Evolutionary conservation across 2,113 vertebrate genomes (phyloP), one percentile per base, ranked within the genome.

Genomic region (Peromyscus maniculatus): DNA sequence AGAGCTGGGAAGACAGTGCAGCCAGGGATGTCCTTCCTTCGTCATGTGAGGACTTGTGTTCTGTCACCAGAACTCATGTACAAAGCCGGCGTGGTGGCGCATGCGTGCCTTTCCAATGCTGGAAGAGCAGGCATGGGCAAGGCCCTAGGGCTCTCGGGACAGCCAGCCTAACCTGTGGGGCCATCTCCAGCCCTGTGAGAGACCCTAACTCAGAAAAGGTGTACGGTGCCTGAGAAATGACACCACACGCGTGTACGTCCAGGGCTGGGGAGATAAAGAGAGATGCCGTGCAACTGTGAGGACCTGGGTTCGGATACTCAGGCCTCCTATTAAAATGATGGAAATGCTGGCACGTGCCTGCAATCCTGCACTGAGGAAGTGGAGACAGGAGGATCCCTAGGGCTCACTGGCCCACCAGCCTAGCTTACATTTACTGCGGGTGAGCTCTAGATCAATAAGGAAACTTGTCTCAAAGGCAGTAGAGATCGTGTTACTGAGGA

Each of bases 201-300:
- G 43, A 69, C 17, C 31, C 19, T 13, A 13, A 11, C 31, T 69
- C 46, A 71, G n/a, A 55, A 22, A 33, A 36, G 6, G 66, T 87
- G 33, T 24, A 9, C 52, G 21, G 66, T 22, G 39, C 31, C 57
- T 16, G n/a, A 62, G 57, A 22, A 82, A n/a, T n/a, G 33, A n/a
- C 79, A n/a, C 2, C 80, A 26, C 7, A 39, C 1, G 1, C 16
- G 15, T 13, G 2, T 2, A 7, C 3, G 22, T 46, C 21, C 39
- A 43, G 75, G n/a, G 22, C 9, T 49, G 64, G 17, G 31, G 28
- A 36, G 31, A n/a, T 36, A 22, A 33, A 15, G 15, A 26, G 33
- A 49, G 28, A 43, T 15, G 28, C 17, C 16, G 0, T 12, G 15
- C 4, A 21, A 21, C 26, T 31, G 1, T 33, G 39, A 33, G 28